Percentiles rank a stretch among this genome's conserved stretches.
Evolutionary conservation across 1,140 invertebrate species (phyloP).

Genomic region (Tetranychus urticae): DNA sequence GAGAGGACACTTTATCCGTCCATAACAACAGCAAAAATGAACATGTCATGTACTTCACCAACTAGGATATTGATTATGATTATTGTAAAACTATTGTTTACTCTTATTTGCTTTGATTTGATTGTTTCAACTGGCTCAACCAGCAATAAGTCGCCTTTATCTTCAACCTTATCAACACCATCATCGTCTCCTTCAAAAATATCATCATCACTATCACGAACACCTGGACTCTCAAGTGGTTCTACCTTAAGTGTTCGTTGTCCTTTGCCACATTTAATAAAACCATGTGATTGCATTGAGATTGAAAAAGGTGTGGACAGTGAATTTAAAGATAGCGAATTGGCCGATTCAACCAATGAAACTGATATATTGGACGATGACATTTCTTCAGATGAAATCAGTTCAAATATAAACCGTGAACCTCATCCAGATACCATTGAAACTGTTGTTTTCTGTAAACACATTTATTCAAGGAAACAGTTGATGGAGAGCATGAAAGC

Average conservation of each 20-base stretch:
- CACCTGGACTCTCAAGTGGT: too few species aligned
- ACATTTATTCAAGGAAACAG: conserved; percentile 11
- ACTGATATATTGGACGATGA: too few species aligned
- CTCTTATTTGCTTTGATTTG: not conserved
- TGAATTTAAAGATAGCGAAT: not conserved
- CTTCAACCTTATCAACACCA: not conserved
- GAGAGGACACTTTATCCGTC: too few species aligned
- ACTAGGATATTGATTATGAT: not conserved
- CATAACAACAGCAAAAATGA: too few species aligned
- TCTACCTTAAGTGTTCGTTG: not conserved
- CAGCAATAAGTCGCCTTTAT: not conserved
- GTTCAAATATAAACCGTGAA: not conserved
- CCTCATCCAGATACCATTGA: conserved; percentile 9
- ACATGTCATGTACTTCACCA: not conserved
- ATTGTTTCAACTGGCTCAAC: not conserved
- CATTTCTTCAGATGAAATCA: not conserved
- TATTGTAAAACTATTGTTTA: not conserved
- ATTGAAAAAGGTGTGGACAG: not conserved
- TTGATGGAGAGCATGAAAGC: conserved; percentile 12
- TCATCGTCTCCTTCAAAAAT: too few species aligned
- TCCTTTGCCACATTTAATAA: not conserved
- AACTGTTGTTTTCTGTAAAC: conserved; percentile 13
- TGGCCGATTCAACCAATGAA: not conserved
- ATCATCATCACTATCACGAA: too few species aligned
- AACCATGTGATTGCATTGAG: not conserved